Percentiles rank a stretch among this genome's conserved stretches.
Conservation (phyloP, 2,888 invertebrate genomes). For the Pollenia amentaria region DNA sequence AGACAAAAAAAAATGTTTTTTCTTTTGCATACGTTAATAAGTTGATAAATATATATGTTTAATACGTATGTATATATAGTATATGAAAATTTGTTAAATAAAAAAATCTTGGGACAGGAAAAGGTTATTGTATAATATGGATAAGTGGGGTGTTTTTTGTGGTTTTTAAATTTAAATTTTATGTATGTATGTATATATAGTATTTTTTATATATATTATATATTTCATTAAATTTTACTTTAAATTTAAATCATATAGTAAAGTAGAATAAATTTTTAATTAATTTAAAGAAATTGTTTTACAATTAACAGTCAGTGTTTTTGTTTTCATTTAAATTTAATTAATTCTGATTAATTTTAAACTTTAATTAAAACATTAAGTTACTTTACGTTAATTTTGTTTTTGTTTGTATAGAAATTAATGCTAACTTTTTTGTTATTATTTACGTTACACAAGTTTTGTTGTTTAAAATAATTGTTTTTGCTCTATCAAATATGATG, state of each 20-base stretch:
- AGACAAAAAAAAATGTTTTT: conserved; percentile 31
- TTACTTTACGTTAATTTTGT: conserved; percentile 62
- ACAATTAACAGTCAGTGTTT: conserved; percentile 85
- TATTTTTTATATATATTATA: conserved; percentile 71
- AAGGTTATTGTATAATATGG: conserved; percentile 60
- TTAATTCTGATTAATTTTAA: conserved; percentile 73
- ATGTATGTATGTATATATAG: conserved; percentile 76
- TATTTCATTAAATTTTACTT: conserved; percentile 77
- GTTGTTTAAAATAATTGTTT: conserved; percentile 63
- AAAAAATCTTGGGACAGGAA: conserved; percentile 35
- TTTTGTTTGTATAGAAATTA: conserved; percentile 69
- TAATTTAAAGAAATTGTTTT: conserved; percentile 83
- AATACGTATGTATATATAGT: conserved; percentile 50
- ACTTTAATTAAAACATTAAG: conserved; percentile 72
- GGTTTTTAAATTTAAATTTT: conserved; percentile 70
- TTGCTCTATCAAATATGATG: conserved; percentile 59
- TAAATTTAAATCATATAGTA: conserved; percentile 77
- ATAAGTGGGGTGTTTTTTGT: conserved; percentile 47
- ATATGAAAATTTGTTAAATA: conserved; percentile 50
- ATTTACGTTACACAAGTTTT: conserved; percentile 70
- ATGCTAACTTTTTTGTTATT: conserved; percentile 71
- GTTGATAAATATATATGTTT: conserved; percentile 57
- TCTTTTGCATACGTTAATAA: conserved; percentile 48
- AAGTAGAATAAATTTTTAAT: conserved; percentile 69
- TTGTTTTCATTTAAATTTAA: conserved; percentile 76